Conservation (phyloP, 2,113 vertebrate species). For the Synodontis membranacea region DNA sequence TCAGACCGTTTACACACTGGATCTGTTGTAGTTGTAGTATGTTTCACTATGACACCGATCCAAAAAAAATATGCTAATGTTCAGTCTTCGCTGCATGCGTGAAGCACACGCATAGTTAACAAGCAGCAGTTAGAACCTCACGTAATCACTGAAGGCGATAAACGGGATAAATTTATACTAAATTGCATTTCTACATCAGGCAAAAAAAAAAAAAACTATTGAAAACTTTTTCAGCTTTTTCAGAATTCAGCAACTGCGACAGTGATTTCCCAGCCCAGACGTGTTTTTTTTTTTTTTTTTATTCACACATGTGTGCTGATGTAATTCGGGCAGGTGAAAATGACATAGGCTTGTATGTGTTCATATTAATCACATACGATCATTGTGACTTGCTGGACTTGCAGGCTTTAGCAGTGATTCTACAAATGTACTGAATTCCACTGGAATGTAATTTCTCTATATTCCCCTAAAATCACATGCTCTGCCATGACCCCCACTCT, state of each 20-base stretch:
- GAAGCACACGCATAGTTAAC: neutral
- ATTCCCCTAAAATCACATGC: slow-evolving; percentile 15
- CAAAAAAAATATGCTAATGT: neutral
- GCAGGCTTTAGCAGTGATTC: neutral
- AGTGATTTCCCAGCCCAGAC: neutral
- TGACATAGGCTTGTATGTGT: neutral
- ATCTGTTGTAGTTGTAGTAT: neutral
- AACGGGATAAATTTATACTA: neutral
- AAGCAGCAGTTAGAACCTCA: neutral
- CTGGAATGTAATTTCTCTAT: neutral
- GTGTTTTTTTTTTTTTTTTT: too few species aligned
- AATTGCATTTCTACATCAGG: neutral
- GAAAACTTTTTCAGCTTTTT: too few species aligned
- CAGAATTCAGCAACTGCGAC: neutral
- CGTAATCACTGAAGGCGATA: neutral
- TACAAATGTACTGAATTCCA: slow-evolving; percentile 13
- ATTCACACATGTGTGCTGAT: neutral
- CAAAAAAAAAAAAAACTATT: too few species aligned
- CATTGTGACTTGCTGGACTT: slow-evolving; percentile 35
- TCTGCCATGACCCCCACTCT: slow-evolving; percentile 6
- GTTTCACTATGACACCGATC: neutral
- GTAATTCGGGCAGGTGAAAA: neutral
- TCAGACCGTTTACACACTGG: neutral
- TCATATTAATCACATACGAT: too few species aligned
- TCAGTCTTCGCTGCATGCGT: neutral